Percentiles rank a stretch among this genome's conserved stretches.
phyloP scores from a whole-genome alignment of 2,797 vertebrate genomes.

The Chanos chanos region DNA sequence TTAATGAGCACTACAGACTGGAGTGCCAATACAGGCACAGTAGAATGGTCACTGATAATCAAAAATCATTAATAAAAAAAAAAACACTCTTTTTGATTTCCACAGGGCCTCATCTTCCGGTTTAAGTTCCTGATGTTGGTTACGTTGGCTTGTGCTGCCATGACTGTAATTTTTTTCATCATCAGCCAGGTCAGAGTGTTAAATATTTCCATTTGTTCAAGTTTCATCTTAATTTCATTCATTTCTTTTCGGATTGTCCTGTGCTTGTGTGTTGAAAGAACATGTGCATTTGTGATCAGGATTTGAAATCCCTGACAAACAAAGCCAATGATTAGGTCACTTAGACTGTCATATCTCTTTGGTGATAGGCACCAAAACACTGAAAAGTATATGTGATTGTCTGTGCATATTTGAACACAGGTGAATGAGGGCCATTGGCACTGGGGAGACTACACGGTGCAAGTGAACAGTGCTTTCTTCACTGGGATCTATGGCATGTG shows the following conservation, averaged over 20 bases:
- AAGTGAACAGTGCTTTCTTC: constrained; percentile 96
- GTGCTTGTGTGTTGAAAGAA: too few species aligned
- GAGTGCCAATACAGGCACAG: background rate
- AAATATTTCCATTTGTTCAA: too few species aligned
- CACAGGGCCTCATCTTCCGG: constrained; percentile 91
- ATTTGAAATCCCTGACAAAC: too few species aligned
- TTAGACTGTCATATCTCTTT: too few species aligned
- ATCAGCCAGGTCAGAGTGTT: constrained; percentile 98
- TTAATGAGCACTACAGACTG: too few species aligned
- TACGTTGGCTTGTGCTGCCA: constrained; percentile 91
- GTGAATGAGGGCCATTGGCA: constrained; percentile 95
- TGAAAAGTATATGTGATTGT: background rate
- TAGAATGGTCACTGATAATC: background rate
- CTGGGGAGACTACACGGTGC: constrained; percentile 85
- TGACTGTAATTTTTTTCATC: constrained; percentile 97
- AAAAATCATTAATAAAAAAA: too few species aligned
- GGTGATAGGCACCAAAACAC: background rate
- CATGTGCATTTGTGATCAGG: too few species aligned
- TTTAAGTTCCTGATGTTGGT: constrained; percentile 98
- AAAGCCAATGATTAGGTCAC: too few species aligned
- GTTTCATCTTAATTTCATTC: too few species aligned
- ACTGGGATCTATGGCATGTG: constrained; percentile 98
- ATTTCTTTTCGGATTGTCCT: too few species aligned
- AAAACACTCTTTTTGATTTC: background rate
- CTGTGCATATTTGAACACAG: constrained; percentile 57